These are phyloP conservation scores for Amphipoea oculea DNA, from an alignment of 2,888 invertebrate species.

Conservation along the genomic window DNA sequence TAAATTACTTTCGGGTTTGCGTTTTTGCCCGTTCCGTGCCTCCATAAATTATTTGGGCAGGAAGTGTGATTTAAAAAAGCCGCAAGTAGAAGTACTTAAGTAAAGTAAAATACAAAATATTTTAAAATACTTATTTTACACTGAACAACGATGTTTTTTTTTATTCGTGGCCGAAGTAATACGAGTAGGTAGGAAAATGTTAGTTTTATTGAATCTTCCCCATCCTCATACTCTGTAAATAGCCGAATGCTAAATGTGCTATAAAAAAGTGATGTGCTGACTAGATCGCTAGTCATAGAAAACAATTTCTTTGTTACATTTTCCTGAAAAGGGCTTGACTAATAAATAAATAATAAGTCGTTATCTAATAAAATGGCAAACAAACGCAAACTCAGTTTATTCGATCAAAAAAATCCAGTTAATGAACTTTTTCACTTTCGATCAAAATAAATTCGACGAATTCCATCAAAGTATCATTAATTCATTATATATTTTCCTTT, in stretches of 20 bases:
- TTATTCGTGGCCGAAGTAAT: not conserved
- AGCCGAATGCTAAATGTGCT: not conserved
- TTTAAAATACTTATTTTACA: slow-evolving; percentile 1
- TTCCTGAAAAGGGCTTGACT: not conserved
- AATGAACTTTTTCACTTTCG: slow-evolving; percentile 3
- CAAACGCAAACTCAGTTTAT: not conserved
- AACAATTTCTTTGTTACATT: not conserved
- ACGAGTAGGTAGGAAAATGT: too few relatives aligned
- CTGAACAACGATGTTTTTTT: not conserved
- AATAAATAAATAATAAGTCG: not conserved
- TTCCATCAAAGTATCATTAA: slow-evolving; percentile 11
- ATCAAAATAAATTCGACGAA: not conserved
- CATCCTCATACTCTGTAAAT: not conserved
- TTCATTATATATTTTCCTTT: slow-evolving; percentile 25
- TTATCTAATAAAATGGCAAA: not conserved
- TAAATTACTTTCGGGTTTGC: slow-evolving; percentile 26
- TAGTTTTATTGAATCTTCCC: too few relatives aligned
- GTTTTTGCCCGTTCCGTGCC: slow-evolving; percentile 1
- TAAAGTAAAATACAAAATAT: not conserved
- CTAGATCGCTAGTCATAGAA: not conserved
- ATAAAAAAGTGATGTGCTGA: not conserved
- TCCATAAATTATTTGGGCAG: slow-evolving; percentile 10
- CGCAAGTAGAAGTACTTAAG: not conserved
- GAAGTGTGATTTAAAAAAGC: slow-evolving; percentile 1
- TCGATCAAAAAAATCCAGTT: not conserved